These are phyloP conservation scores for Podocnemis expansa DNA, from an alignment of 2,113 vertebrate species.

Conservation along the genomic window DNA sequence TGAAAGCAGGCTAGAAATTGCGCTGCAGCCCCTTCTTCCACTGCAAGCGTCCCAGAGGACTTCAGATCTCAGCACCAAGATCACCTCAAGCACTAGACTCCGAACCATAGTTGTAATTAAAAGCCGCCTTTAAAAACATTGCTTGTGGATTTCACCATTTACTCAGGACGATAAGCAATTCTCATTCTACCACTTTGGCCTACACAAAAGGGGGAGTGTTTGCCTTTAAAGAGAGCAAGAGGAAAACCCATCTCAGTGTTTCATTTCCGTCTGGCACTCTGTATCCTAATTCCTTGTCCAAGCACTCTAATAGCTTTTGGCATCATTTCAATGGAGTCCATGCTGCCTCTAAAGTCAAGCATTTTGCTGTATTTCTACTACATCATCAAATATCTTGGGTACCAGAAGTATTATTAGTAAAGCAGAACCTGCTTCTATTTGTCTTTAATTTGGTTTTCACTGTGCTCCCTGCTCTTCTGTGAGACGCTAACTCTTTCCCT, in stretches of 20 bases:
- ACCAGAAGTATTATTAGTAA: not conserved
- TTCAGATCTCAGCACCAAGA: not conserved
- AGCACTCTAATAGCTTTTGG: not conserved
- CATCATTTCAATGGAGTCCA: not conserved
- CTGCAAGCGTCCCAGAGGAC: not conserved
- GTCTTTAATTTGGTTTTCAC: not conserved
- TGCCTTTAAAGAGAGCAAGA: not conserved
- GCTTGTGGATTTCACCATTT: not conserved
- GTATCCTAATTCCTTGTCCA: not conserved
- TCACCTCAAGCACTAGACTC: not conserved
- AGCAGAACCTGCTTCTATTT: constrained; percentile 11
- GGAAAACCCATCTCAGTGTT: not conserved
- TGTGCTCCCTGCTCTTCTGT: not conserved
- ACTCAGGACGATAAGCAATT: not conserved
- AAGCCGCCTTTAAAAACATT: not conserved
- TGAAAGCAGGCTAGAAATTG: not conserved
- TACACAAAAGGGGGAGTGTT: rapidly evolving
- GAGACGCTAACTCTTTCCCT: not conserved
- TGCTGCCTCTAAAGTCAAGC: rapidly evolving
- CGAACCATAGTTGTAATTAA: rapidly evolving
- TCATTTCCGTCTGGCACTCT: not conserved
- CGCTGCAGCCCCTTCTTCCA: not conserved
- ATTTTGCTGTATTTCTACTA: not conserved
- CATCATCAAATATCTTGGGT: not conserved
- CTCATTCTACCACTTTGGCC: not conserved